Base-by-base conservation (phyloP, 1,140 invertebrate genomes). In the Drosophila takahashii region DNA sequence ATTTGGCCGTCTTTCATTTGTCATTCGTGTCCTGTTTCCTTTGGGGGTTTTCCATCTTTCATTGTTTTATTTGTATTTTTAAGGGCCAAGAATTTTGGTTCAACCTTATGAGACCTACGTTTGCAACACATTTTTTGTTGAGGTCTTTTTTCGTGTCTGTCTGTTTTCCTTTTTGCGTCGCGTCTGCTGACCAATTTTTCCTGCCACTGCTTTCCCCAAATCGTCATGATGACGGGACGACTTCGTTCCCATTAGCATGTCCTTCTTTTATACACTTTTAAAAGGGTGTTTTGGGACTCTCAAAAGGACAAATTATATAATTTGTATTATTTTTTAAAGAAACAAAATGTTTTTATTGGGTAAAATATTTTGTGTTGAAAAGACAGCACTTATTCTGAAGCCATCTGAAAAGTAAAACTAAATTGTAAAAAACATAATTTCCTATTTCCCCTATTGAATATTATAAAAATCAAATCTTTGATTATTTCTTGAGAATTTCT, bases 1-100 rank as follows among this genome's bases (percentile, higher is more conserved):
- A 47, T 48, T 70, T 57, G 27, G 11, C 69, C 48, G 64, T 48
- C 51, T 57, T 70, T 70, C 62, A 70, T 69, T 70, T 37, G 62
- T 56, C 50, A 47, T 70, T 69, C 53, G 41, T 45, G 41, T 54
- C 16, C 26, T 32, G 22, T 42, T 22, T 26, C 15, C 29, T 42
- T 26, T 48, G 16, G 57, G 26, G 32, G 22, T 15, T 41, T 65
- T 52, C 64, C 36, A 41, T 13, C 15, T 42, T 34, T 26, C 15
- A 18, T 65, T 56, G 47, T 36, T 37, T 69, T 47, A 37, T 39
- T 37, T 41, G 18, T 48, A 47, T 39, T 48, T 56, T 39, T 32
- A 13, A 3, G 44, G 42, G 11, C 41, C 48, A 44, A 39, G 11
- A 34, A 34, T 22, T 58, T 32, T 13, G 11, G 16, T 42, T 1